Conservation (phyloP, 2,888 invertebrate species). For the Drosophila meridionalis region DNA sequence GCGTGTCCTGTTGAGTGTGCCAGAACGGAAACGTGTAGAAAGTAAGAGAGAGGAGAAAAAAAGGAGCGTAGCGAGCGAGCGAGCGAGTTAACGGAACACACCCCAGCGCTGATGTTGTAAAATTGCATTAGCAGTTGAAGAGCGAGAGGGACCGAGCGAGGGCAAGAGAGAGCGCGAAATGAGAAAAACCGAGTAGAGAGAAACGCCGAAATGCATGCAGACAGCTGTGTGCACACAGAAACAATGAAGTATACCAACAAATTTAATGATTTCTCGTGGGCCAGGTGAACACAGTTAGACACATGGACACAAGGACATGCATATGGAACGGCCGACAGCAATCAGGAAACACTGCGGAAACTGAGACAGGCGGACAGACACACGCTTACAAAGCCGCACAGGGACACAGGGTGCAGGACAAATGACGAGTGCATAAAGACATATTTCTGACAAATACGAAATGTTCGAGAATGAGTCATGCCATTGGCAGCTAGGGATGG, state of each 20-base stretch:
- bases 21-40: conserved; percentile 47
- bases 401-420: conserved; percentile 33
- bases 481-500: conserved; percentile 5
- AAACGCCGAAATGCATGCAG: conserved; percentile 44
- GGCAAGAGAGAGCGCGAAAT: conserved; percentile 17
- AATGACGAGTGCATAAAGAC: conserved; percentile 53
- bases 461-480: conserved; percentile 46
- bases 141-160: background rate
- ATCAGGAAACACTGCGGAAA: conserved; percentile 42
- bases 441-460: conserved; percentile 53
- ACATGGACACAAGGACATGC: conserved; percentile 49
- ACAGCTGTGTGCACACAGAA: conserved; percentile 50
- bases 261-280: conserved; percentile 77
- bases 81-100: conserved; percentile 66
- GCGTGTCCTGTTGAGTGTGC: conserved; percentile 66
- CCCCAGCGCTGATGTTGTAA: conserved; percentile 47
- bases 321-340: conserved; percentile 9
- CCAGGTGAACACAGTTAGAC: conserved; percentile 56
- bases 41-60: conserved; percentile 23
- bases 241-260: conserved; percentile 79
- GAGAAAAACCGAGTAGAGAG: conserved; percentile 13
- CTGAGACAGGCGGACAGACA: conserved; percentile 37
- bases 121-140: conserved; percentile 46
- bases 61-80: conserved; percentile 12
- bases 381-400: conserved; percentile 17